Conservation (phyloP, 1,140 invertebrate genomes). For the Mesaphorura yosii region DNA sequence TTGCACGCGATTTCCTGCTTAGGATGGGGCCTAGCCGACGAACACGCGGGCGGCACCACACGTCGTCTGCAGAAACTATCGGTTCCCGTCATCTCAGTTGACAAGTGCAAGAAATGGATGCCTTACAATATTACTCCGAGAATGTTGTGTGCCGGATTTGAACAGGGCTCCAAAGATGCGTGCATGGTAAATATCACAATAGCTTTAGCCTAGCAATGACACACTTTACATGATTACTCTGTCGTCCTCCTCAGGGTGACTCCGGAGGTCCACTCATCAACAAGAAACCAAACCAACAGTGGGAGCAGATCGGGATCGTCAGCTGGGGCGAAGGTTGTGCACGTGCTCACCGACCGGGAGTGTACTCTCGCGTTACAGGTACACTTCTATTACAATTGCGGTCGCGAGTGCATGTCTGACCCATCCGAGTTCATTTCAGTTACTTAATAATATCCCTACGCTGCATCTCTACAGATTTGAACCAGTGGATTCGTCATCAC, state of each 20-base stretch:
- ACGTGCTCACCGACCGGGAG: neutral
- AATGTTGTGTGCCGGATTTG: constrained; percentile 15
- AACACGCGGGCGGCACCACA: constrained; percentile 15
- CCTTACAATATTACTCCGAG: neutral
- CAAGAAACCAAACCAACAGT: constrained; percentile 4
- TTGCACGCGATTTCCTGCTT: too few species aligned
- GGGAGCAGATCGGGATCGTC: constrained; percentile 14
- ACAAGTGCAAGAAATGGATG: neutral
- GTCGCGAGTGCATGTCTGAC: too few species aligned
- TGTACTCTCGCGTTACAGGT: constrained; percentile 4
- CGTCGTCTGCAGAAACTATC: constrained; percentile 14
- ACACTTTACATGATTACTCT: neutral
- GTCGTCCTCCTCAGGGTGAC: constrained; percentile 7
- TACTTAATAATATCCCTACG: neutral
- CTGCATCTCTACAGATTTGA: neutral
- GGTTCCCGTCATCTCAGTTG: constrained; percentile 1
- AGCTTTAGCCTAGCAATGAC: neutral
- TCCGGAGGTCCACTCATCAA: constrained; percentile 12
- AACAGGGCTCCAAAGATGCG: constrained; percentile 11
- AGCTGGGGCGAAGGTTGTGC: constrained; percentile 16
- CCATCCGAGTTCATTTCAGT: neutral
- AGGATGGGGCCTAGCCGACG: constrained; percentile 18
- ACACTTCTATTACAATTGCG: too few species aligned
- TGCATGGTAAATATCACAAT: constrained; percentile 15
- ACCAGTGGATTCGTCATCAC: neutral